phyloP scores from a whole-genome alignment of 2,113 vertebrate species.

The Silurus asotus region DNA sequence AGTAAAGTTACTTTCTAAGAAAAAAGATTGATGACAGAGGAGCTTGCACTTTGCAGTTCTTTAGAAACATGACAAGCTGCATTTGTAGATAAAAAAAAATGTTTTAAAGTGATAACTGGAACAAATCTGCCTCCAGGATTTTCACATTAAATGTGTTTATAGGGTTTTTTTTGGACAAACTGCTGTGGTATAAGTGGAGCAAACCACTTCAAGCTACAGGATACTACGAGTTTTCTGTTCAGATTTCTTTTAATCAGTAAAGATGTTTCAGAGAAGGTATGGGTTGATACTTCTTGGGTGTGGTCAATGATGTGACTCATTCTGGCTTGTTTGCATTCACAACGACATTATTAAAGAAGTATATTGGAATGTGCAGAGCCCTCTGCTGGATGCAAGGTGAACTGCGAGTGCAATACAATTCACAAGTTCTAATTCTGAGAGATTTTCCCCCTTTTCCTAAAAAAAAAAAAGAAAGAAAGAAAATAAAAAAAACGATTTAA shows the following conservation, averaged over 20 bases:
- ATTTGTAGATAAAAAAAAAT: background rate
- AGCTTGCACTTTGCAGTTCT: background rate
- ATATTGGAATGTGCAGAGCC: background rate
- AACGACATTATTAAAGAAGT: background rate
- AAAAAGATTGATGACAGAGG: background rate
- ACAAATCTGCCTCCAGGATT: background rate
- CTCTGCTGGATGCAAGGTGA: background rate
- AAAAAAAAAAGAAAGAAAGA: too few species aligned
- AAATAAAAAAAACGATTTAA: background rate
- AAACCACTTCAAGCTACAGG: background rate
- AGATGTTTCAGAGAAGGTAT: background rate
- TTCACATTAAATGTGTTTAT: background rate
- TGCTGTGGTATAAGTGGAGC: background rate
- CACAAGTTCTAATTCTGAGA: background rate
- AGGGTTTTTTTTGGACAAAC: background rate
- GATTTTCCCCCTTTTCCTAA: background rate
- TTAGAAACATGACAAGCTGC: background rate
- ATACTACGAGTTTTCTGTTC: background rate
- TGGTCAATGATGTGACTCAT: background rate
- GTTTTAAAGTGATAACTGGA: background rate
- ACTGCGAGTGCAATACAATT: background rate
- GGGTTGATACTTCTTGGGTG: background rate
- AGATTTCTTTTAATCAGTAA: background rate
- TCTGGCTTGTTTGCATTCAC: background rate
- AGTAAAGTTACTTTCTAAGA: background rate